These are phyloP conservation scores for Ammospiza maritima DNA, from an alignment of 2,797 vertebrate genomes.

Conservation along the genomic window DNA sequence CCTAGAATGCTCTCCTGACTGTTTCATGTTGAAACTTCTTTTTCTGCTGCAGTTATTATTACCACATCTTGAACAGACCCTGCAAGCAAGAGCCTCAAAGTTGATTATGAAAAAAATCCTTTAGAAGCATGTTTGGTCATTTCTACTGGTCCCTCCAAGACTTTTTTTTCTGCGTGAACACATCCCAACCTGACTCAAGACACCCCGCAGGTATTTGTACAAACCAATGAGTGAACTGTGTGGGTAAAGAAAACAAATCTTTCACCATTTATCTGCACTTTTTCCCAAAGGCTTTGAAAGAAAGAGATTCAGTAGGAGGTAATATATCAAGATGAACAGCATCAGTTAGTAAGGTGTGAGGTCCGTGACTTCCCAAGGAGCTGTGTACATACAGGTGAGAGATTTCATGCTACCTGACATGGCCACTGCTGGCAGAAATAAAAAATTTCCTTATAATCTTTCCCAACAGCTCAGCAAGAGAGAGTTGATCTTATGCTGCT, in stretches of 20 bases:
- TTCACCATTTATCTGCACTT: not conserved
- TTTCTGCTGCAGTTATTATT: not conserved
- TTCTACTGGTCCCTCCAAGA: not conserved
- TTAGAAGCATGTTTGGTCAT: not conserved
- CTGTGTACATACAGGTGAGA: slow-evolving; percentile 3
- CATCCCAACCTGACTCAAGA: not conserved
- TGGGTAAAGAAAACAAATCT: slow-evolving; percentile 1
- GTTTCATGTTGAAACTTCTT: not conserved
- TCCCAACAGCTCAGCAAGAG: slow-evolving; percentile 6
- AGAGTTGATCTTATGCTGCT: not conserved
- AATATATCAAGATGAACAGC: slow-evolving; percentile 37
- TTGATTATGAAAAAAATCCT: not conserved
- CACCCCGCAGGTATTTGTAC: not conserved
- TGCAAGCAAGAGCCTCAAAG: not conserved
- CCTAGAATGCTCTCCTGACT: not conserved
- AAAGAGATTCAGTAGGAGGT: not conserved
- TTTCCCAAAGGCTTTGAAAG: not conserved
- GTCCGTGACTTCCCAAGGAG: not conserved
- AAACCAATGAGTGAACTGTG: not conserved
- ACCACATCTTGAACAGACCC: not conserved
- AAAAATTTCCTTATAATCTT: not conserved
- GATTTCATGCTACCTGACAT: not conserved
- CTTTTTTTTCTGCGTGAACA: not conserved
- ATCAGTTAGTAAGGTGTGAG: slow-evolving; percentile 19
- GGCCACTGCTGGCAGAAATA: slow-evolving; percentile 20